phyloP scores from a whole-genome alignment of 2,797 vertebrate genomes.

The Apogon hyalosoma region DNA sequence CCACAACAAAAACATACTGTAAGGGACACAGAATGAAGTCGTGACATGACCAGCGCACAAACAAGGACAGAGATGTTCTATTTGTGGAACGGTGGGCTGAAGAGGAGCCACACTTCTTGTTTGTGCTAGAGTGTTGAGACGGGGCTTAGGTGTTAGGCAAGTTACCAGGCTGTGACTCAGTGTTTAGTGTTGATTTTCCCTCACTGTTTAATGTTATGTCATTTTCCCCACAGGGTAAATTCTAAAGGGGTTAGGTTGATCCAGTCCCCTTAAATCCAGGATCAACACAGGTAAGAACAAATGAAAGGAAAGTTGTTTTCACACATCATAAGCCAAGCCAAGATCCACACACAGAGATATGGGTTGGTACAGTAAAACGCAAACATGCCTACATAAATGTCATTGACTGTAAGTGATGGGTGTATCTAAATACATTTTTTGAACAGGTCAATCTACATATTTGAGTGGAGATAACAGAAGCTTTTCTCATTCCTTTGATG shows the following conservation, averaged over 20 bases:
- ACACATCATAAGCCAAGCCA: conserved; percentile 16
- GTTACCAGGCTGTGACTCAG: conserved; percentile 77
- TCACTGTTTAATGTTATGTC: conserved; percentile 61
- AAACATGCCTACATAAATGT: no score
- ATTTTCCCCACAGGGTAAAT: conserved; percentile 66
- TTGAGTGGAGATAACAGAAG: background rate
- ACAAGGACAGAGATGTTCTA: conserved; percentile 47
- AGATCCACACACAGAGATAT: background rate
- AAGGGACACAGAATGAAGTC: conserved; percentile 47
- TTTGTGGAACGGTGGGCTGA: conserved; percentile 52
- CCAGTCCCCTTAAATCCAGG: conserved; percentile 52
- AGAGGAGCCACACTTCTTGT: conserved; percentile 58
- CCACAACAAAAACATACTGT: conserved; percentile 30
- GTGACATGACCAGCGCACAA: conserved; percentile 55
- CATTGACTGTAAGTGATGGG: no score
- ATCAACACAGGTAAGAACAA: conserved; percentile 39
- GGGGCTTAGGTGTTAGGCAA: conserved; percentile 67
- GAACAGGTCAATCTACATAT: background rate
- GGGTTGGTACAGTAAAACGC: no score
- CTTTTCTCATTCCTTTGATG: conserved; percentile 1
- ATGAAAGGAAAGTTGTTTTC: conserved; percentile 58
- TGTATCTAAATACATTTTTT: no score
- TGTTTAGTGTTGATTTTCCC: conserved; percentile 71
- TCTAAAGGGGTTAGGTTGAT: conserved; percentile 63
- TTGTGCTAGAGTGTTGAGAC: conserved; percentile 60